phyloP scores from a whole-genome alignment of 1,140 invertebrate genomes.

The Leptinotarsa lineolata region DNA sequence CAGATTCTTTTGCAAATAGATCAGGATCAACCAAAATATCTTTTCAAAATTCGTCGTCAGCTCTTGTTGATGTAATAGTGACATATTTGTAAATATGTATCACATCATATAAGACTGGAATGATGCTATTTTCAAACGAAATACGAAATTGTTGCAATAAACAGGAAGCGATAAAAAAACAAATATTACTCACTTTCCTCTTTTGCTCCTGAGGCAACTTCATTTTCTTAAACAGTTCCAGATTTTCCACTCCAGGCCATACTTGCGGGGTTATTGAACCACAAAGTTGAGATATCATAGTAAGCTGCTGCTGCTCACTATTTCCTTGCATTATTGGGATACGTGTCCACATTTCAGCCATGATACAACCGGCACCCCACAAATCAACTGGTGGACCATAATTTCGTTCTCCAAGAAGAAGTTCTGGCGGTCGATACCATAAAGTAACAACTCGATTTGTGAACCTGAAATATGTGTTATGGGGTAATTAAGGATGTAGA shows the following conservation, averaged over 20 bases:
- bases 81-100: no score
- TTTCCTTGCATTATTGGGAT: slow-evolving; percentile 88
- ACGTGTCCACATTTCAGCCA: slow-evolving; percentile 99
- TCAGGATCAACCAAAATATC: no score
- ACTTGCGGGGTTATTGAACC: slow-evolving; percentile 92
- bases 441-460: slow-evolving; percentile 98
- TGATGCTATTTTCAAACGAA: no score
- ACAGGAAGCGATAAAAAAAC: no score
- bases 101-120: no score
- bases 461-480: slow-evolving; percentile 62
- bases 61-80: no score
- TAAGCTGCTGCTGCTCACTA: slow-evolving; percentile 95
- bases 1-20: no score
- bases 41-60: no score
- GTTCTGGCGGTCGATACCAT: slow-evolving; percentile 96
- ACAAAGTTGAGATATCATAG: slow-evolving; percentile 93
- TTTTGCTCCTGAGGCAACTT: slow-evolving; percentile 91
- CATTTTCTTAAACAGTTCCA: slow-evolving; percentile 91
- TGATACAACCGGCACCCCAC: slow-evolving; percentile 98
- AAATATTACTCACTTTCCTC: slow-evolving; percentile 67
- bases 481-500: neutral
- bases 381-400: slow-evolving; percentile 97
- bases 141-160: no score
- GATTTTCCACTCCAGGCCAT: slow-evolving; percentile 92
- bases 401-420: slow-evolving; percentile 86